phyloP scores from a whole-genome alignment of 2,888 invertebrate genomes.

The Hedya salicella region DNA sequence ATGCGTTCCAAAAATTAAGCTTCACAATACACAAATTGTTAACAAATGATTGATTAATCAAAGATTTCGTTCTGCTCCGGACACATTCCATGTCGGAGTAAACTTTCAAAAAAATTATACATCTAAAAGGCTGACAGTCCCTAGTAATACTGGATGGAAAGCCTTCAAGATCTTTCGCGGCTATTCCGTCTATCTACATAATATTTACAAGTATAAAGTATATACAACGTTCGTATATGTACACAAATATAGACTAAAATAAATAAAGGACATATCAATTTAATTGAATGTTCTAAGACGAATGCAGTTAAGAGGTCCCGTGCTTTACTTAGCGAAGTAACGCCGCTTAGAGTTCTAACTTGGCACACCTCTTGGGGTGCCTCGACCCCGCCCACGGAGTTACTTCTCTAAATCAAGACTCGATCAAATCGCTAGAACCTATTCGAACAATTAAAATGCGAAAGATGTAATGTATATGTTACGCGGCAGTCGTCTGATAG shows the following conservation, averaged over 20 bases:
- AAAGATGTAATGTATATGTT: slow-evolving; percentile 21
- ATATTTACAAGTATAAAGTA: slow-evolving; percentile 73
- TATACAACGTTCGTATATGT: slow-evolving; percentile 78
- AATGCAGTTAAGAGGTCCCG: slow-evolving; percentile 66
- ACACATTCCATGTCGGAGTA: slow-evolving; percentile 10
- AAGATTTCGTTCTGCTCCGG: slow-evolving; percentile 18
- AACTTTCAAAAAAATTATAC: slow-evolving; percentile 47
- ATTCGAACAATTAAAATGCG: slow-evolving; percentile 37
- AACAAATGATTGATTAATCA: slow-evolving; percentile 35
- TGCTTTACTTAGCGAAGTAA: slow-evolving; percentile 60
- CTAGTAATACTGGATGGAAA: slow-evolving; percentile 79
- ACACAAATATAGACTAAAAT: slow-evolving; percentile 77
- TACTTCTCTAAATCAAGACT: slow-evolving; percentile 40
- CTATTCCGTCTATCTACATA: slow-evolving; percentile 61
- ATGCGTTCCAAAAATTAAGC: slow-evolving; percentile 38
- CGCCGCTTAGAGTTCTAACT: slow-evolving; percentile 43
- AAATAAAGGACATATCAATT: slow-evolving; percentile 82
- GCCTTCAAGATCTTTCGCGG: slow-evolving; percentile 58
- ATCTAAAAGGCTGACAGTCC: slow-evolving; percentile 67
- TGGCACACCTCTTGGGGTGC: background rate
- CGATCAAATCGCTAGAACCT: slow-evolving; percentile 46
- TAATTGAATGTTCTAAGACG: slow-evolving; percentile 75
- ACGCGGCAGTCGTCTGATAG: slow-evolving; percentile 75
- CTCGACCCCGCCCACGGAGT: background rate
- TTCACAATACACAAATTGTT: slow-evolving; percentile 39